Percentiles rank a stretch among this genome's conserved stretches.
phyloP scores from a whole-genome alignment of 92 coral and sea anemone species.

The Micromussa lordhowensis region DNA sequence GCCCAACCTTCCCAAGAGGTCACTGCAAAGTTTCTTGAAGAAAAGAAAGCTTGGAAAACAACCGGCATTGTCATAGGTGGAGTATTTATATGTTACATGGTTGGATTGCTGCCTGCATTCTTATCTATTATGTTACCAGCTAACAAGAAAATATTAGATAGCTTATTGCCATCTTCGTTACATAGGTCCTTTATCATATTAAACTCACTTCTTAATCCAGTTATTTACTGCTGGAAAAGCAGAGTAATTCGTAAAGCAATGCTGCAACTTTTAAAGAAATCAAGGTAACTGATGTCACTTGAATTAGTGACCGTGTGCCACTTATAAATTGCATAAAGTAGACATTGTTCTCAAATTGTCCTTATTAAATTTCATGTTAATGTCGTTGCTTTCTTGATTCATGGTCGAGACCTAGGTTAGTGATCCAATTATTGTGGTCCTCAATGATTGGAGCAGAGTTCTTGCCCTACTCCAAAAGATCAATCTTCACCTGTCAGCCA shows the following conservation, averaged over 20 bases:
- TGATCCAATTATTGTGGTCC: no score
- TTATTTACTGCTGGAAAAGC: slow-evolving; percentile 27
- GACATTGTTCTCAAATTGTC: no score
- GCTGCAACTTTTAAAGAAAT: no score
- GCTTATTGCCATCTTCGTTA: not conserved
- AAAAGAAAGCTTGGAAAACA: slow-evolving; percentile 28
- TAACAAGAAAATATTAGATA: not conserved
- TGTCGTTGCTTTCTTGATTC: no score
- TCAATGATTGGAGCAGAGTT: no score
- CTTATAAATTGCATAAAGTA: no score
- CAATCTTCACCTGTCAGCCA: no score
- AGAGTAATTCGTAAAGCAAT: not conserved
- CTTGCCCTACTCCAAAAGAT: no score
- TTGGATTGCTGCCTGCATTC: not conserved
- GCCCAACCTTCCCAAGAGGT: slow-evolving; percentile 2
- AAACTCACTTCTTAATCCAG: slow-evolving; percentile 27
- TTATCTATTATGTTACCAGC: not conserved
- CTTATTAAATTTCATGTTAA: no score
- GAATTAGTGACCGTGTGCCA: no score
- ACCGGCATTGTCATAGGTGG: slow-evolving; percentile 6
- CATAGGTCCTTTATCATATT: not conserved
- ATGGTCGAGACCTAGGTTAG: no score
- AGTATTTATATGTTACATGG: not conserved
- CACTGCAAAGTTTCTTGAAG: not conserved
- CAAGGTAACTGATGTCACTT: not conserved